These are phyloP conservation scores for Myotis brandtii DNA, from an alignment of 2,113 vertebrate species.

Conservation along the genomic window DNA sequence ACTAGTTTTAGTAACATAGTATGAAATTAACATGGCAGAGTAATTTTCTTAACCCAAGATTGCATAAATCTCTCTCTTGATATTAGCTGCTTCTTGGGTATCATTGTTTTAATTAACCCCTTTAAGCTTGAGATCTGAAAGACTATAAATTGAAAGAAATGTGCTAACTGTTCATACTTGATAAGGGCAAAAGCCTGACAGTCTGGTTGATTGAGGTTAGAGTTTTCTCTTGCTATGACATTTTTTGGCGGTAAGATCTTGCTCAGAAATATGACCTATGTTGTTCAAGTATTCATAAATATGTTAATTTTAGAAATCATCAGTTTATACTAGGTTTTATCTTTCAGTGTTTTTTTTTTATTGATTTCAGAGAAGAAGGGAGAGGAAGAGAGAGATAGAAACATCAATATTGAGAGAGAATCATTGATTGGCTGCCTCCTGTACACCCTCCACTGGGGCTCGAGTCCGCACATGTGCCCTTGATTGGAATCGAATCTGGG, in stretches of 20 bases:
- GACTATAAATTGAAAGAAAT: background rate
- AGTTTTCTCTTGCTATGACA: background rate
- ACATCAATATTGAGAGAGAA: too few species aligned
- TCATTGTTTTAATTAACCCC: background rate
- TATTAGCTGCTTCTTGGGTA: background rate
- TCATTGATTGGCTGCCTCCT: too few species aligned
- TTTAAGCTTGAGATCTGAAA: background rate
- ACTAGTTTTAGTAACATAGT: background rate
- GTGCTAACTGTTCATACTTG: background rate
- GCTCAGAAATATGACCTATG: background rate
- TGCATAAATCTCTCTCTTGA: background rate
- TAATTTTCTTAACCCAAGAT: background rate
- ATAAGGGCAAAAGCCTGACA: background rate
- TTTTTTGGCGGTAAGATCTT: background rate
- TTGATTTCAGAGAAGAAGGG: too few species aligned
- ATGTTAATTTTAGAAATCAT: background rate
- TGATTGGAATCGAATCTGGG: too few species aligned
- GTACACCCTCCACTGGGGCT: too few species aligned
- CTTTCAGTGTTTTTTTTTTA: background rate
- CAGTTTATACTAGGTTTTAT: background rate
- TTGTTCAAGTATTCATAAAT: background rate
- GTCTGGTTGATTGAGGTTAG: background rate
- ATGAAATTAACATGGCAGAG: background rate
- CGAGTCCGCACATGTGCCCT: too few species aligned
- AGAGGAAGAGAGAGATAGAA: too few species aligned